Evolutionary conservation across 2,113 vertebrate species (phyloP).

Genomic region (Nansenia antarctica): DNA sequence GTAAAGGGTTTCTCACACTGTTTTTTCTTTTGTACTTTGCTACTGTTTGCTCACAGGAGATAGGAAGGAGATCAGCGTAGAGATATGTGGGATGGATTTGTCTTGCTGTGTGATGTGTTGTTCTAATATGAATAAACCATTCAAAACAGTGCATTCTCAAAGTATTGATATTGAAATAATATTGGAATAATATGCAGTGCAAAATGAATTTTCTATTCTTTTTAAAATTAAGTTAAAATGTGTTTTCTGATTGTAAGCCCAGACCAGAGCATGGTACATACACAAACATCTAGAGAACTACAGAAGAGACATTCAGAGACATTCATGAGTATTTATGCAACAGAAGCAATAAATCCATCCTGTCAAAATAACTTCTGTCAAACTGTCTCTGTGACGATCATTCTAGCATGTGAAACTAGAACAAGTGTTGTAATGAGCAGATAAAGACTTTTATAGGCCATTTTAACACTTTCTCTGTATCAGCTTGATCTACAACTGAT

Average conservation of each 20-base stretch:
- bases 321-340: too few relatives aligned
- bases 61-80: not conserved
- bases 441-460: not conserved
- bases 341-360: not conserved
- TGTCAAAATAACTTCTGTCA: not conserved
- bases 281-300: too few relatives aligned
- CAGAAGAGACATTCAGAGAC: too few relatives aligned
- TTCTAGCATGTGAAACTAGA: not conserved
- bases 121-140: not conserved
- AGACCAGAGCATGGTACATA: not conserved
- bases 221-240: too few relatives aligned
- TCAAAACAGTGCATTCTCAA: not conserved
- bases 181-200: too few relatives aligned
- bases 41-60: too few relatives aligned
- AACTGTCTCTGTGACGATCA: not conserved
- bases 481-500: constrained; percentile 19
- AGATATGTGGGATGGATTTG: not conserved
- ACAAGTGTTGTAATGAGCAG: not conserved
- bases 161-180: too few relatives aligned
- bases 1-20: constrained; percentile 44
- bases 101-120: not conserved
- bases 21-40: constrained; percentile 44
- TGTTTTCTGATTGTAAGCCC: too few relatives aligned
- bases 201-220: too few relatives aligned
- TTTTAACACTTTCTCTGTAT: constrained; percentile 26